A percentile compares a stretch with the other conserved stretches of the same genome.
These are phyloP conservation scores for Halictus ligatus DNA, from an alignment of 2,888 invertebrate genomes.

Conservation along the genomic window DNA sequence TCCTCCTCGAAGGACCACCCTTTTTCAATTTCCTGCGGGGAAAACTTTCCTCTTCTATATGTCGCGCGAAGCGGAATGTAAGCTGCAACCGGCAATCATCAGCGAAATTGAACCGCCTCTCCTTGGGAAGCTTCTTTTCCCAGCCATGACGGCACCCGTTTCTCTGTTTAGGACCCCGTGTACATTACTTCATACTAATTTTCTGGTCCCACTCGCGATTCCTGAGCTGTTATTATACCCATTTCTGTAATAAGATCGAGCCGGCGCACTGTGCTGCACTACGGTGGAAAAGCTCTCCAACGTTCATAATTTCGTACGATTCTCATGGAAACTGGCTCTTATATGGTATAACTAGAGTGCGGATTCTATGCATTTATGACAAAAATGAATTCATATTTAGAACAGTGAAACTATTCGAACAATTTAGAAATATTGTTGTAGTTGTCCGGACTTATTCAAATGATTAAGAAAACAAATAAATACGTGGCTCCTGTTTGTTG, in stretches of 20 bases:
- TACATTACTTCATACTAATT: not conserved
- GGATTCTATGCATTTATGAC: not conserved
- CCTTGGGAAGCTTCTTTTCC: conserved; percentile 1
- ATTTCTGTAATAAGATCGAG: conserved; percentile 5
- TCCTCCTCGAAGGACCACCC: not conserved
- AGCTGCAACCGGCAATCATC: conserved; percentile 8
- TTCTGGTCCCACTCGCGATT: not conserved
- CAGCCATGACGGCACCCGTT: not conserved
- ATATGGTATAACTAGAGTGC: not conserved
- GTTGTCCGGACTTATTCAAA: not conserved
- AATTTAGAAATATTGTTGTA: not conserved
- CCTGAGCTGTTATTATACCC: not conserved
- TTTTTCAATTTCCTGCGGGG: conserved; percentile 1
- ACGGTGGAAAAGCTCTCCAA: not conserved
- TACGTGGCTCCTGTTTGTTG: too few relatives aligned
- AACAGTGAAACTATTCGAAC: not conserved
- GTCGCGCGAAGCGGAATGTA: conserved; percentile 16
- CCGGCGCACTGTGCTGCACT: not conserved
- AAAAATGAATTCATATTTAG: not conserved
- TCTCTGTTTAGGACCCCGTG: conserved; percentile 7
- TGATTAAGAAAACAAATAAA: too few relatives aligned
- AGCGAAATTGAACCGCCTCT: not conserved
- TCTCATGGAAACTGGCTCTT: not conserved
- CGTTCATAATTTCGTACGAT: not conserved
- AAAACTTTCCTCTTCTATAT: conserved; percentile 18